Evolutionary conservation across 2,888 invertebrate genomes (phyloP).

Genomic region (Mayetiola destructor): DNA sequence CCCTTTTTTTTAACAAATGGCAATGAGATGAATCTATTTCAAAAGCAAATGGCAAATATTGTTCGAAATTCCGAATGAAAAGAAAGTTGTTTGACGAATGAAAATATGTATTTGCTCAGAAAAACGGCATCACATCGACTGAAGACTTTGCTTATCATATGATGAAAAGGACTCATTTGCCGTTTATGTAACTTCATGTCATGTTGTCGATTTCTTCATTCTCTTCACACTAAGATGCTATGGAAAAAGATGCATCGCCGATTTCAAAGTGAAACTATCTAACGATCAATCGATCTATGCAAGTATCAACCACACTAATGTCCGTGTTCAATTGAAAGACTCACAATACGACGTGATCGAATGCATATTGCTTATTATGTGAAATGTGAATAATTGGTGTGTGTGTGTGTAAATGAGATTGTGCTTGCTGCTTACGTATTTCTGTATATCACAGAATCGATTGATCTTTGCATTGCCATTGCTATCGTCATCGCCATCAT

Average conservation of each 20-base stretch:
- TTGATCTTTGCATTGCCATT: background rate
- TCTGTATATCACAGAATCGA: background rate
- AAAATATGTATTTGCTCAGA: background rate
- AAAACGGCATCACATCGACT: constrained; percentile 3
- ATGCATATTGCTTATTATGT: background rate
- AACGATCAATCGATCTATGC: background rate
- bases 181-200: constrained; percentile 4
- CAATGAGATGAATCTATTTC: too few relatives aligned
- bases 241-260: too few relatives aligned
- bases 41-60: too few relatives aligned
- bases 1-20: too few relatives aligned
- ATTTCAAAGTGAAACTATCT: background rate
- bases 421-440: background rate
- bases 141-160: background rate
- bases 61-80: too few relatives aligned
- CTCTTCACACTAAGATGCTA: too few relatives aligned
- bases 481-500: background rate
- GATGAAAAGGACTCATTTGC: background rate
- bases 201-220: too few relatives aligned
- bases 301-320: too few relatives aligned
- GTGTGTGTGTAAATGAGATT: background rate
- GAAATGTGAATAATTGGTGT: constrained; percentile 1
- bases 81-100: constrained; percentile 4
- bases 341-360: constrained; percentile 8
- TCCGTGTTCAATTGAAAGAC: background rate